Base-by-base conservation (phyloP, 2,888 invertebrate species). In the Oxytorus armatus region DNA sequence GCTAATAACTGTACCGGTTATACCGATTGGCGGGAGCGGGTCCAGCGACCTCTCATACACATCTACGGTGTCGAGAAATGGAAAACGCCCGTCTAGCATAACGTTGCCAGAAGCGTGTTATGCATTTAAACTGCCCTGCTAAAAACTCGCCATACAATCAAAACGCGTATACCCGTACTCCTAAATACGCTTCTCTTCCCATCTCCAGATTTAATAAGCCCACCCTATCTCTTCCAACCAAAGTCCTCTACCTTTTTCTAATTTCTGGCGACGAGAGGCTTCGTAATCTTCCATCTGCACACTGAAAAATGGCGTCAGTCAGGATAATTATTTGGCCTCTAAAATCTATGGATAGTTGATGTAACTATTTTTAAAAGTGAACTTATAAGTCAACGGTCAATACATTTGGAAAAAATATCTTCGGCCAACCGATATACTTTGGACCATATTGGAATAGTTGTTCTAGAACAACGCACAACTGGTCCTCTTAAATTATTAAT, bases 101-200 rank as follows among this genome's bases (percentile, higher is more conserved):
- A 81, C 81, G 66, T 73, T 77, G 77, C 69, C 75, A 73, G 74
- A 83, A 75, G 81, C 83, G 85, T 84, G 82, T 87, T 88, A 88
- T 89, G 89, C 89, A 89, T 89, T 89, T 89, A 89, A 89, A 89
- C 87, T 87, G 83, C 79, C 78, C 75, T 82, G 83, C 85, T 86
- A 83, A 85, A 87, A 88, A 85, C 83, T 83, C 82, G 53, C 73
- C 81, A 36, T 79, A 49, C 39, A 53, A 73, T 69, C 70, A 39
- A 68, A 68, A 78, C 33, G 8, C 8, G 10, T 8, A 8, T 10
- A 8, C n/a, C 18, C 47, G n/a, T 23, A 36, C 33, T 33, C 29
- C 65, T 33, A 11, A 16, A 3, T 33, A 18, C 8, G 16, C 57
- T 42, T 61, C 69, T 18, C 61, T 11, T n/a, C 57, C 70, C 14